These are phyloP conservation scores for Agrypnia vestita DNA, from an alignment of 1,140 invertebrate species.

Conservation along the genomic window DNA sequence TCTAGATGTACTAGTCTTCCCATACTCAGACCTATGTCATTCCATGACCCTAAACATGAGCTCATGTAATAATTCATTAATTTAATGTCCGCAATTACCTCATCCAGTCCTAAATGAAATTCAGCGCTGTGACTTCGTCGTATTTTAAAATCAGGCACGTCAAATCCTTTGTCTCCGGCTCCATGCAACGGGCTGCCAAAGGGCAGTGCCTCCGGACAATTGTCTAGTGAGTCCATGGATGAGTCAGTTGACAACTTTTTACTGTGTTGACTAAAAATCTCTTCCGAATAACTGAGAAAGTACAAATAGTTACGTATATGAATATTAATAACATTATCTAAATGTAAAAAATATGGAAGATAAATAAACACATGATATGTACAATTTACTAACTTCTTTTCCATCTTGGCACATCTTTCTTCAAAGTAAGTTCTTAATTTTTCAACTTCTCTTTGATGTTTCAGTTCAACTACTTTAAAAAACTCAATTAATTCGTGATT, in stretches of 20 bases:
- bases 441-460: conserved; percentile 83
- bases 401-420: conserved; percentile 82
- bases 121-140: conserved; percentile 67
- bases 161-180: conserved; percentile 25
- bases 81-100: conserved; percentile 19
- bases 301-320: conserved; percentile 3
- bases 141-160: conserved; percentile 61
- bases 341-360: neutral
- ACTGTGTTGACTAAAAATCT: conserved; percentile 81
- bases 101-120: conserved; percentile 50
- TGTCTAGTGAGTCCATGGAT: conserved; percentile 56
- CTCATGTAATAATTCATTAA: no score
- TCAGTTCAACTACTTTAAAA: conserved; percentile 74
- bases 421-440: conserved; percentile 85
- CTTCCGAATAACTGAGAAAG: conserved; percentile 76
- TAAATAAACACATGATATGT: neutral
- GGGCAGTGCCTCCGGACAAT: conserved; percentile 56
- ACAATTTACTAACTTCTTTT: conserved; percentile 77
- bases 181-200: conserved; percentile 57
- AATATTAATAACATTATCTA: neutral
- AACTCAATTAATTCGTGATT: conserved; percentile 72
- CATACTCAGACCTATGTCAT: no score
- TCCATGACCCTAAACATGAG: no score
- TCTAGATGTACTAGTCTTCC: no score
- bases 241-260: conserved; percentile 72